Evolutionary conservation across 2,113 vertebrate genomes (phyloP).

Genomic region (Abramis brama): DNA sequence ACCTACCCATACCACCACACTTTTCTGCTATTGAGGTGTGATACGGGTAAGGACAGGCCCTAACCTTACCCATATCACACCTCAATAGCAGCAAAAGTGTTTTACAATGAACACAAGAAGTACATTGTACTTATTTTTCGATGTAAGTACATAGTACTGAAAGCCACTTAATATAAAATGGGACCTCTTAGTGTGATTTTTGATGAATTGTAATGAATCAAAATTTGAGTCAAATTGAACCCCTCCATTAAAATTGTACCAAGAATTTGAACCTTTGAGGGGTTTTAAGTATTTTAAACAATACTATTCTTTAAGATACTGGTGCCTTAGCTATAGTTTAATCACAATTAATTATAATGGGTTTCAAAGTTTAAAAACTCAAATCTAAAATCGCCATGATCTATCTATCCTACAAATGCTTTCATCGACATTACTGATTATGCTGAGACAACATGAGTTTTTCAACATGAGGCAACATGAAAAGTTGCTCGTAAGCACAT

Average conservation of each 20-base stretch:
- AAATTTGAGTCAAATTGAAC: not conserved
- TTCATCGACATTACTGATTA: slow-evolving; percentile 6
- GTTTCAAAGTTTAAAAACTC: not conserved
- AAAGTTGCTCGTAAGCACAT: slow-evolving; percentile 27
- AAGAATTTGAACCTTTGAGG: not conserved
- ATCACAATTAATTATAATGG: not conserved
- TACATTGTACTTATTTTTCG: too few relatives aligned
- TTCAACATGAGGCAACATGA: too few relatives aligned
- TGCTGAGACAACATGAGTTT: slow-evolving; percentile 8
- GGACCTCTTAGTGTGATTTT: not conserved
- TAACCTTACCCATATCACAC: too few relatives aligned
- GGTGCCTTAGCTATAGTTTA: not conserved
- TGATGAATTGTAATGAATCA: not conserved
- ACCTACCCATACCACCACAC: too few relatives aligned
- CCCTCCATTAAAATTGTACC: not conserved
- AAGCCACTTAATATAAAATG: too few relatives aligned
- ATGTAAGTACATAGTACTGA: too few relatives aligned
- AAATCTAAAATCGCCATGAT: not conserved
- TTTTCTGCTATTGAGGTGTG: too few relatives aligned
- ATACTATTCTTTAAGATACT: not conserved
- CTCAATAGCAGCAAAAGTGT: too few relatives aligned
- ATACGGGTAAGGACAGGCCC: too few relatives aligned
- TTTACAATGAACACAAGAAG: too few relatives aligned
- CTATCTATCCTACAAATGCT: not conserved
- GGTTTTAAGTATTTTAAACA: not conserved